Evolutionary conservation across 1,140 invertebrate genomes (phyloP).

Genomic region (Phocides pigmalion): DNA sequence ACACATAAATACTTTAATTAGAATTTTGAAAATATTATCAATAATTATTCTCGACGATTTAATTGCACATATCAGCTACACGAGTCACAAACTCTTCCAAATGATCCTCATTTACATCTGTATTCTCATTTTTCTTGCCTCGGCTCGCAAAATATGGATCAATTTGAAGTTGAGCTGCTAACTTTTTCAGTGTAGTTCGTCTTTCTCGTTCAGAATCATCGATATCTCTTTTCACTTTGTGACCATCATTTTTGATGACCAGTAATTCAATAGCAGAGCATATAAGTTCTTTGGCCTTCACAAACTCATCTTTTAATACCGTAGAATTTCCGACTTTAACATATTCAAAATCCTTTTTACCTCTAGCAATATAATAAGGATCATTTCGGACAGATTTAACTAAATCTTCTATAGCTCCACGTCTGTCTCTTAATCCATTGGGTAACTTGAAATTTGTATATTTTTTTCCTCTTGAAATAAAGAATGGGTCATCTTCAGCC

Average conservation of each 20-base stretch:
- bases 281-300: conserved; percentile 65
- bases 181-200: conserved; percentile 69
- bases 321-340: conserved; percentile 48
- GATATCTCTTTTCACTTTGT: conserved; percentile 60
- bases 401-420: conserved; percentile 70
- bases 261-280: conserved; percentile 65
- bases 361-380: conserved; percentile 76
- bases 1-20: background rate
- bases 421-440: conserved; percentile 58
- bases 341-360: conserved; percentile 58
- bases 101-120: conserved; percentile 33
- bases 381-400: conserved; percentile 74
- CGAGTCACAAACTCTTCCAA: conserved; percentile 61
- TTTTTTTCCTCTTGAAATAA: conserved; percentile 75
- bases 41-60: conserved; percentile 23
- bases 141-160: conserved; percentile 77
- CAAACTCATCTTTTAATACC: conserved; percentile 40
- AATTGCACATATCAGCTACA: conserved; percentile 59
- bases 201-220: conserved; percentile 65
- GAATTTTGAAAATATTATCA: background rate
- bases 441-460: conserved; percentile 45
- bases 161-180: conserved; percentile 69
- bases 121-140: conserved; percentile 64
- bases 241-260: conserved; percentile 42
- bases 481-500: conserved; percentile 71